Evolutionary conservation across 2,113 vertebrate genomes (phyloP).

Genomic region (Toxostoma redivivum): DNA sequence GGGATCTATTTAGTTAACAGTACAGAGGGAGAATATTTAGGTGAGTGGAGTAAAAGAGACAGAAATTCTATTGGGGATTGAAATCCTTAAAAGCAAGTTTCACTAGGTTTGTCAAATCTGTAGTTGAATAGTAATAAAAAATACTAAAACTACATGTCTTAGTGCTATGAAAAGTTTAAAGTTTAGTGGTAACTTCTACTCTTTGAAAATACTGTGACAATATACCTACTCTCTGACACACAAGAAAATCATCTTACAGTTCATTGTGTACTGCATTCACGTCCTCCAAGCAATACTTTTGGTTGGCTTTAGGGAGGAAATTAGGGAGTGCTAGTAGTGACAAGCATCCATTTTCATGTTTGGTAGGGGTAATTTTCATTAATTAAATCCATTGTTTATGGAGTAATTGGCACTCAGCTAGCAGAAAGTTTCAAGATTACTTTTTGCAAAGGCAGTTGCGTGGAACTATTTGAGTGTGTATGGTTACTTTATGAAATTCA

Average conservation of each 20-base stretch:
- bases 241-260: background rate
- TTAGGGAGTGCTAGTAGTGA: constrained; percentile 32
- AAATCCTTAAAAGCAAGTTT: background rate
- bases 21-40: background rate
- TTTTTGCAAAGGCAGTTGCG: background rate
- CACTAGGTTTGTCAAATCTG: background rate
- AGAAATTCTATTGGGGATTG: background rate
- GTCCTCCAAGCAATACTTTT: background rate
- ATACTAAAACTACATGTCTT: background rate
- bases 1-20: background rate
- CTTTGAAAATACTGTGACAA: background rate
- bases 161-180: background rate
- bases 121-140: background rate
- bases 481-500: constrained; percentile 49
- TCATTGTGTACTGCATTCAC: background rate
- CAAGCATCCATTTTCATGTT: constrained; percentile 36
- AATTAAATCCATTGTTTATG: constrained; percentile 65
- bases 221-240: background rate
- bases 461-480: constrained; percentile 25
- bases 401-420: constrained; percentile 18
- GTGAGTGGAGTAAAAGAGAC: background rate
- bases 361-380: constrained; percentile 51
- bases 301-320: constrained; percentile 27
- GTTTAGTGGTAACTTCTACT: background rate
- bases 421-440: constrained; percentile 39